Conservation (phyloP, 2,113 vertebrate genomes). For the Dipodomys ordii region DNA sequence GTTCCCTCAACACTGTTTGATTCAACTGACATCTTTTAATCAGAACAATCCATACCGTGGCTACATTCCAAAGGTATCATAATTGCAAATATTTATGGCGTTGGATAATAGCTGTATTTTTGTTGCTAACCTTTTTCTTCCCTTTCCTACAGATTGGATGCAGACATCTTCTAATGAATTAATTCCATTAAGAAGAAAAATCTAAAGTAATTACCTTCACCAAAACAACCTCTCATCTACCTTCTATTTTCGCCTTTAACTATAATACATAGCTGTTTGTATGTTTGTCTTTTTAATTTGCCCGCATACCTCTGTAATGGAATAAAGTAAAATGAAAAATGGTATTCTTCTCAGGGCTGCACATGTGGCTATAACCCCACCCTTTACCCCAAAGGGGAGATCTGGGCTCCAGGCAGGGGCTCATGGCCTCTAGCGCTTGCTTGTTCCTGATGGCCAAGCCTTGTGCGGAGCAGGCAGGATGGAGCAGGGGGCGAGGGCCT, state of each 20-base stretch:
- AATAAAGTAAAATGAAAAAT: background rate
- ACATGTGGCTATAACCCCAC: background rate
- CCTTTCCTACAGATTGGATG: conserved; percentile 26
- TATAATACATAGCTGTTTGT: background rate
- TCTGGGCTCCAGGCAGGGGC: background rate
- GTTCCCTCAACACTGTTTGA: background rate
- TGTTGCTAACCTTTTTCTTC: conserved; percentile 12
- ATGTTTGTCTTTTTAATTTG: background rate
- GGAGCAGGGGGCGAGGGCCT: background rate
- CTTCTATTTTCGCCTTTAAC: background rate
- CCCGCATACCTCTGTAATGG: background rate
- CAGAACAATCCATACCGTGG: conserved; percentile 22
- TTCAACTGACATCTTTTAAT: conserved; percentile 54
- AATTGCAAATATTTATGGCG: conserved; percentile 44
- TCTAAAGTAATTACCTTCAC: conserved; percentile 43
- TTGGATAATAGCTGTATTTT: conserved; percentile 50
- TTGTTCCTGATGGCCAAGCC: background rate
- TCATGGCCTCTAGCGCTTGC: background rate
- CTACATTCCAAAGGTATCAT: conserved; percentile 39
- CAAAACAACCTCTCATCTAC: conserved; percentile 9
- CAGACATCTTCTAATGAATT: conserved; percentile 56
- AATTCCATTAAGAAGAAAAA: conserved; percentile 45
- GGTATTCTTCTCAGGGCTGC: background rate
- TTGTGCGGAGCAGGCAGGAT: rapidly evolving
- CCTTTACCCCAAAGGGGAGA: too few species aligned